A percentile compares a stretch with the other conserved stretches of the same genome.
Evolutionary conservation across 2,797 vertebrate species (phyloP).

Genomic region (Poecile montanus): DNA sequence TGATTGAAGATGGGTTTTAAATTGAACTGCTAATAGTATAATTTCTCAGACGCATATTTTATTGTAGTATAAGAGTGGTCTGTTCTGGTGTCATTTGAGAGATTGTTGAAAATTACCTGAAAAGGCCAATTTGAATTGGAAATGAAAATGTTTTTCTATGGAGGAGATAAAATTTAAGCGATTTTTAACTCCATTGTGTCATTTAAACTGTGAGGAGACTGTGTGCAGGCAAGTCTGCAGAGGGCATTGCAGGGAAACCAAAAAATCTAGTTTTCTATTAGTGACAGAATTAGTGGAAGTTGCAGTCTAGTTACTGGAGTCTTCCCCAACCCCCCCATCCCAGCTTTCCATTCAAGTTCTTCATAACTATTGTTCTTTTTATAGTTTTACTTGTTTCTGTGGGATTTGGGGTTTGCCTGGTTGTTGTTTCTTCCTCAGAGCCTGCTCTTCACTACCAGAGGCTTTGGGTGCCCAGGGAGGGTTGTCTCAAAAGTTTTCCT

Average conservation of each 20-base stretch:
- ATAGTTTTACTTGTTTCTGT: neutral
- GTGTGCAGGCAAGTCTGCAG: neutral
- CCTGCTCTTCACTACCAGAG: neutral
- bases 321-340: neutral
- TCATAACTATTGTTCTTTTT: neutral
- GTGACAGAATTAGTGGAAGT: neutral
- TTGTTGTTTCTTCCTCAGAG: neutral
- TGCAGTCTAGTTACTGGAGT: neutral
- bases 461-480: accelerated
- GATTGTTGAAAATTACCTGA: neutral
- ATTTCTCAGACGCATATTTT: neutral
- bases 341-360: neutral
- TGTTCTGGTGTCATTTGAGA: neutral
- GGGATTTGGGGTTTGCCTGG: neutral
- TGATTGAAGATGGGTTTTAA: neutral
- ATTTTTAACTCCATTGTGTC: neutral
- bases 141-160: neutral
- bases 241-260: neutral
- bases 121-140: neutral
- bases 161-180: neutral
- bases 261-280: neutral
- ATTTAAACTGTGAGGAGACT: neutral
- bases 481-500: neutral
- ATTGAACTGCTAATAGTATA: neutral
- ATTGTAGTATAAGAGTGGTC: neutral